These are phyloP conservation scores for Bradysia coprophila DNA, from an alignment of 1,140 invertebrate species.

Conservation along the genomic window DNA sequence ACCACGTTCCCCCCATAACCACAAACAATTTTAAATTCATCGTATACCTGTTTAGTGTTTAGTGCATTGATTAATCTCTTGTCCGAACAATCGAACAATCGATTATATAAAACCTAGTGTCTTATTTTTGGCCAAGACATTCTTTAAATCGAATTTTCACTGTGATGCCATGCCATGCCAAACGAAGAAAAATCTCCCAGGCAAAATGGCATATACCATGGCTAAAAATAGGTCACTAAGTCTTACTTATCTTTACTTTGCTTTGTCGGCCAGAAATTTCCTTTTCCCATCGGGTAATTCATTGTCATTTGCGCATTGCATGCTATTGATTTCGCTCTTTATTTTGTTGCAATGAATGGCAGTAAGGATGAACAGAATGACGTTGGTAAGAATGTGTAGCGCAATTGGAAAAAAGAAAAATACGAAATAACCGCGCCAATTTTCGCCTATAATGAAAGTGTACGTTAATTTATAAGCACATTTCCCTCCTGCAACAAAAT, in stretches of 20 bases:
- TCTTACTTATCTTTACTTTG: too few species aligned
- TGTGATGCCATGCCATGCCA: too few species aligned
- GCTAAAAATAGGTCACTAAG: too few species aligned
- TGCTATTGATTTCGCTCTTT: constrained; percentile 43
- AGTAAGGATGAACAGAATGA: constrained; percentile 45
- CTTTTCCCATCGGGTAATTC: constrained; percentile 24
- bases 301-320: constrained; percentile 31
- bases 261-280: constrained; percentile 39
- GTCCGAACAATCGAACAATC: neutral
- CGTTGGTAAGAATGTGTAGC: constrained; percentile 37
- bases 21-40: constrained; percentile 53
- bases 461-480: neutral
- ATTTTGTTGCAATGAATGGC: constrained; percentile 42
- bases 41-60: constrained; percentile 31
- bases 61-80: neutral
- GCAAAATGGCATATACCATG: too few species aligned
- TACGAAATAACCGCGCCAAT: constrained; percentile 27
- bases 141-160: too few species aligned
- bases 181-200: too few species aligned
- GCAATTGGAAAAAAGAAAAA: constrained; percentile 42
- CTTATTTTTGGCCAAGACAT: too few species aligned
- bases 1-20: constrained; percentile 56
- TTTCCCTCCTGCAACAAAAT: neutral
- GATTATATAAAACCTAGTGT: too few species aligned
- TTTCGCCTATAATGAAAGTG: constrained; percentile 11